Percentiles rank a stretch among this genome's conserved stretches.
These are phyloP conservation scores for Mohoua ochrocephala DNA, from an alignment of 2,113 vertebrate genomes.

Conservation along the genomic window DNA sequence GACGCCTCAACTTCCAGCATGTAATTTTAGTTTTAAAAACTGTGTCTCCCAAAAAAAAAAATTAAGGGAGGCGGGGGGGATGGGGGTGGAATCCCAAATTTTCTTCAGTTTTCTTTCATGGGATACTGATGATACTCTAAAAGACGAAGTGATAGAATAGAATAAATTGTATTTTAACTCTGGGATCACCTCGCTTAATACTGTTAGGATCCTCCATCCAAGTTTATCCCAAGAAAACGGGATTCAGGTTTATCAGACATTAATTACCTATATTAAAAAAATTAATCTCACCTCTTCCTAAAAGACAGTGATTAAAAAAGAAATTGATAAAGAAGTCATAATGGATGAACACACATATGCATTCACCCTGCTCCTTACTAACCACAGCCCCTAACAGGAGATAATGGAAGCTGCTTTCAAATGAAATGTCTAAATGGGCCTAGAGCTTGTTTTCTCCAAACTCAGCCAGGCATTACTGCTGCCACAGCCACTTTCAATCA, in stretches of 20 bases:
- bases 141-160: background rate
- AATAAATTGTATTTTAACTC: background rate
- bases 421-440: slow-evolving; percentile 63
- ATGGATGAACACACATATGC: background rate
- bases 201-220: background rate
- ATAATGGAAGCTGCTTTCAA: slow-evolving; percentile 70
- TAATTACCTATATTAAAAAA: background rate
- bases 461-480: slow-evolving; percentile 79
- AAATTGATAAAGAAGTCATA: slow-evolving; percentile 4
- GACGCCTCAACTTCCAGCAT: background rate
- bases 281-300: background rate
- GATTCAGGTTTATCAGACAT: background rate
- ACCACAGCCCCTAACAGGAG: slow-evolving; percentile 38
- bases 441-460: slow-evolving; percentile 75
- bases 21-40: background rate
- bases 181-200: background rate
- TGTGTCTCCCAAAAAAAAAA: accelerated
- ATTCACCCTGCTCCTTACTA: background rate
- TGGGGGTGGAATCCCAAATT: accelerated
- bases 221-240: background rate
- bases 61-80: background rate
- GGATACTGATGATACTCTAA: background rate
- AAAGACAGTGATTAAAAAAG: background rate
- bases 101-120: background rate
- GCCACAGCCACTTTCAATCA: slow-evolving; percentile 83